Percentiles rank a stretch among this genome's conserved stretches.
Conservation (phyloP, 2,888 invertebrate genomes). For the Caenorhabditis sp. region DNA sequence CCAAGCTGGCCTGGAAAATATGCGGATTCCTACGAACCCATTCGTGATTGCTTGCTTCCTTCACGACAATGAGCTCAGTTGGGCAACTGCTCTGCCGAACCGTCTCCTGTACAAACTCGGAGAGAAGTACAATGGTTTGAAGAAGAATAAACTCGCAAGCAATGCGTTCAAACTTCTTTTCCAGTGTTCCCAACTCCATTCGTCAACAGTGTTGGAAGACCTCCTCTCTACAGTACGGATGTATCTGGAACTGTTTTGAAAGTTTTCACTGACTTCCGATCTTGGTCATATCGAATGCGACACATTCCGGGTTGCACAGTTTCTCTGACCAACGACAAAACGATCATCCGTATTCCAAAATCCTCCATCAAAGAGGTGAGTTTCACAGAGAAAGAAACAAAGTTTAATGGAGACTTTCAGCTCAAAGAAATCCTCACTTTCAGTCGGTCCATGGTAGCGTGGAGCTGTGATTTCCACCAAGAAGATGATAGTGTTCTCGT, state of each 20-base stretch:
- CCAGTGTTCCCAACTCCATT: conserved; percentile 80
- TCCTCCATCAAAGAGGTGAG: conserved; percentile 67
- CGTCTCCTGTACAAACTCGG: conserved; percentile 78
- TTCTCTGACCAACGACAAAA: conserved; percentile 69
- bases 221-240: conserved; percentile 71
- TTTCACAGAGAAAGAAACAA: too few relatives aligned
- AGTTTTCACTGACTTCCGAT: conserved; percentile 81
- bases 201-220: conserved; percentile 75
- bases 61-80: conserved; percentile 73
- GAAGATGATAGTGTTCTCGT: conserved; percentile 90
- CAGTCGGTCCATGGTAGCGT: conserved; percentile 91
- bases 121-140: conserved; percentile 69
- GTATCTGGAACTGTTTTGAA: conserved; percentile 76
- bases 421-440: conserved; percentile 73
- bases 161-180: conserved; percentile 8
- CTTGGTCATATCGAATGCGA: conserved; percentile 78
- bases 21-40: conserved; percentile 46
- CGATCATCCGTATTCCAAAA: conserved; percentile 68
- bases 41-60: conserved; percentile 78
- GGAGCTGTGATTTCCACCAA: conserved; percentile 90
- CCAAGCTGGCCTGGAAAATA: conserved; percentile 49
- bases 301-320: conserved; percentile 74
- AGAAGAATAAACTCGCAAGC: conserved; percentile 26
- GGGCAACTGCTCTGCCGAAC: conserved; percentile 77
- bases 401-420: conserved; percentile 64